Conservation (phyloP, 2,888 invertebrate genomes). For the Pocota personata region DNA sequence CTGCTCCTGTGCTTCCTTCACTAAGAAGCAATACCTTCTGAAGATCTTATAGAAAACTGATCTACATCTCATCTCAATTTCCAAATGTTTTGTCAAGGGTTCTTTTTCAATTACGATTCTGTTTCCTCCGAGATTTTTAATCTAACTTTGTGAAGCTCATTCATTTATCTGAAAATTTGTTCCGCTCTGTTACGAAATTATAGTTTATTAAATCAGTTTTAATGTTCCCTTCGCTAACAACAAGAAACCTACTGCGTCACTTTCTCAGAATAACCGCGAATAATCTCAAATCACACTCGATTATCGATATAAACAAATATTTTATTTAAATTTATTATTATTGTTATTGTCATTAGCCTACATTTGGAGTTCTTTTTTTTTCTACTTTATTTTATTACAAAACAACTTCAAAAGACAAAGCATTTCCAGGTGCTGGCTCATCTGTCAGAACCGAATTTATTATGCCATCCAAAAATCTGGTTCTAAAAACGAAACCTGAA, state of each 20-base stretch:
- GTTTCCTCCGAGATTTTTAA: no score
- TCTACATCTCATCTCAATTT: no score
- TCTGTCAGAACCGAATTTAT: slow-evolving; percentile 44
- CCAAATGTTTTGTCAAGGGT: no score
- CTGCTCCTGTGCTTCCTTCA: no score
- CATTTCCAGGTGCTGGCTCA: slow-evolving; percentile 9
- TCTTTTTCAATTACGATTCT: no score
- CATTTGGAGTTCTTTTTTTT: background rate
- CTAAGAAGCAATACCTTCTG: no score
- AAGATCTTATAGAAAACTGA: no score
- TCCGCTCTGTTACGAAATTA: background rate
- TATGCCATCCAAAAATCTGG: slow-evolving; percentile 12
- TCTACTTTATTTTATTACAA: background rate
- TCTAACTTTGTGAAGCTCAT: no score
- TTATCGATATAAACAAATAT: slow-evolving; percentile 10
- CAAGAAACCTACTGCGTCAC: background rate
- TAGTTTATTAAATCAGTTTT: background rate
- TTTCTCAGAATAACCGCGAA: background rate
- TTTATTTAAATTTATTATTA: slow-evolving; percentile 19
- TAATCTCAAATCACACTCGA: background rate
- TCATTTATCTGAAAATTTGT: no score
- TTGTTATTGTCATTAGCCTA: slow-evolving; percentile 2
- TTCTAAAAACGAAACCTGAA: slow-evolving; percentile 29
- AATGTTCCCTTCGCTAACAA: background rate
- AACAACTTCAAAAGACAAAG: background rate